Evolutionary conservation across 2,113 vertebrate species (phyloP).

Genomic region (Atractosteus spatula): DNA sequence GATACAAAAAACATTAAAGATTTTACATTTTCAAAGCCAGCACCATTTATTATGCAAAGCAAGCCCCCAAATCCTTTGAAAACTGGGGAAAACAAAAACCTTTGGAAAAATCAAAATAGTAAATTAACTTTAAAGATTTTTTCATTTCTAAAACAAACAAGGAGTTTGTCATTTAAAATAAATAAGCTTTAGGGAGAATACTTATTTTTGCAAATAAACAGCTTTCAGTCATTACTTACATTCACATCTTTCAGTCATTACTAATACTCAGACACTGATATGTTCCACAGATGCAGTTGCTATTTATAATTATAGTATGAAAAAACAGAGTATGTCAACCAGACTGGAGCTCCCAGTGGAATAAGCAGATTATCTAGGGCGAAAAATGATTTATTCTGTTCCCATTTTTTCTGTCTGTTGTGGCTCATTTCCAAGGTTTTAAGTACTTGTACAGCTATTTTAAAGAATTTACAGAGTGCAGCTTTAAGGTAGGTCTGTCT

Average conservation of each 20-base stretch:
- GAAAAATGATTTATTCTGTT: slow-evolving; percentile 15
- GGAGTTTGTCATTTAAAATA: not conserved
- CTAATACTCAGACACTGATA: not conserved
- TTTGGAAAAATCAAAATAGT: too few species aligned
- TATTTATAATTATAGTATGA: not conserved
- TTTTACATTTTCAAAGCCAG: too few species aligned
- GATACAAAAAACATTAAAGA: too few species aligned
- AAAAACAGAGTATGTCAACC: slow-evolving; percentile 5
- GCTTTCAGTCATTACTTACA: too few species aligned
- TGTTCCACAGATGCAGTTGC: slow-evolving; percentile 1
- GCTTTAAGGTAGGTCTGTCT: not conserved
- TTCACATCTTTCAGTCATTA: not conserved
- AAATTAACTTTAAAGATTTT: not conserved
- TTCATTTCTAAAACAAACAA: not conserved
- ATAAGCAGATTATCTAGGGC: slow-evolving; percentile 34
- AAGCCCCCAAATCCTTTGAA: too few species aligned
- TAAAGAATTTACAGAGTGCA: not conserved
- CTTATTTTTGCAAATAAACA: too few species aligned
- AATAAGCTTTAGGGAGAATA: not conserved
- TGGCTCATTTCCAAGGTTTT: slow-evolving; percentile 20
- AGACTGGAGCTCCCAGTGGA: slow-evolving; percentile 11
- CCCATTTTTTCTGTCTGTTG: slow-evolving; percentile 6
- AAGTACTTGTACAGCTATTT: slow-evolving; percentile 25
- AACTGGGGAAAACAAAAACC: too few species aligned
- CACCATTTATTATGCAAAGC: too few species aligned